Conservation (phyloP, 2,888 invertebrate species). For the Atethmia centrago region DNA sequence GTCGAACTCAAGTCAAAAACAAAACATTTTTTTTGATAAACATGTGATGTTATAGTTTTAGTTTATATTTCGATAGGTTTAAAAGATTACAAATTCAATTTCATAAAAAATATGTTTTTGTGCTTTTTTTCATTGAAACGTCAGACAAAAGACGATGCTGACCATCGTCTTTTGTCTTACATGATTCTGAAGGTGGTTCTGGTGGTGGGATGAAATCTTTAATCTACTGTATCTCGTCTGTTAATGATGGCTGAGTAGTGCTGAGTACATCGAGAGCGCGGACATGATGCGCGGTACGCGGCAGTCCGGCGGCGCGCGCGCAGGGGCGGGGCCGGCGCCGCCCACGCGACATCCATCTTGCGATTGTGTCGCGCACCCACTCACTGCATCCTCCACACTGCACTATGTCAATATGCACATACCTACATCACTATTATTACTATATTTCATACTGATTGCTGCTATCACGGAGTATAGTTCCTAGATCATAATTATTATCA, state of each 20-base stretch:
- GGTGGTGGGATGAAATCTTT: not conserved
- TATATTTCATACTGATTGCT: constrained; percentile 2
- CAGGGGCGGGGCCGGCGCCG: constrained; percentile 61
- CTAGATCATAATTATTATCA: not conserved
- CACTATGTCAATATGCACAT: constrained; percentile 5
- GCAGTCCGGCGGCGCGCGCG: constrained; percentile 45
- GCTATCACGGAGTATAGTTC: not conserved
- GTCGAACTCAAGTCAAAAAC: not conserved
- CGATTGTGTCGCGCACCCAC: constrained; percentile 54
- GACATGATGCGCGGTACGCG: constrained; percentile 15
- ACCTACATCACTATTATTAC: not conserved
- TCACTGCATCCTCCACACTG: constrained; percentile 12
- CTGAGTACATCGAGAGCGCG: constrained; percentile 6
- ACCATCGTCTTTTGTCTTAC: not conserved
- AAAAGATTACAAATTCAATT: too few relatives aligned
- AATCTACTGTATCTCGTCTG: not conserved
- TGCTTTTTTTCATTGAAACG: not conserved
- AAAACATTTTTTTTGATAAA: not conserved
- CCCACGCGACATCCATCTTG: constrained; percentile 62
- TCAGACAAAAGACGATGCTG: too few relatives aligned
- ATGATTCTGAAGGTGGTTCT: too few relatives aligned
- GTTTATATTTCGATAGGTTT: too few relatives aligned
- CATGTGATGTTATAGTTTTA: too few relatives aligned
- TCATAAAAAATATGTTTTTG: not conserved
- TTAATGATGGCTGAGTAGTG: constrained; percentile 21